phyloP scores from a whole-genome alignment of 92 coral and sea anemone genomes.

The Siderastrea radians region DNA sequence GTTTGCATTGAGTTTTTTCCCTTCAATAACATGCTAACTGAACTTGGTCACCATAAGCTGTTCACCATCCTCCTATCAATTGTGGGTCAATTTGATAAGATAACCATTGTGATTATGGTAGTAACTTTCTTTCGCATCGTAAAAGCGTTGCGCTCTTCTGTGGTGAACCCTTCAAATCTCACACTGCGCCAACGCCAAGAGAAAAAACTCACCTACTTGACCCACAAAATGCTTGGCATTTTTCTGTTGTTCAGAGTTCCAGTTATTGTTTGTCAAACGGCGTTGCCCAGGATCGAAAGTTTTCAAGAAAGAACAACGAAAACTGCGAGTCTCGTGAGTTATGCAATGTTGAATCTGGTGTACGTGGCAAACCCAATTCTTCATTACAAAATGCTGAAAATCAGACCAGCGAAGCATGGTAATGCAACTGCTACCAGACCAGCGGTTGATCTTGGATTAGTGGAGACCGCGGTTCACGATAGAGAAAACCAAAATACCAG shows the following conservation, averaged over 20 bases:
- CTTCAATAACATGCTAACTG: no score
- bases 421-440: no score
- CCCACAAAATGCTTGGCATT: background rate
- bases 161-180: background rate
- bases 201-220: background rate
- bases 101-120: no score
- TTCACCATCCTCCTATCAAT: no score
- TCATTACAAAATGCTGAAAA: background rate
- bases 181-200: background rate
- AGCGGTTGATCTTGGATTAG: no score
- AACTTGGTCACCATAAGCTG: no score
- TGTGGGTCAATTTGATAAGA: no score
- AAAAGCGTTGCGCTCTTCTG: background rate
- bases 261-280: background rate
- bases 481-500: no score
- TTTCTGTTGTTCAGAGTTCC: slow-evolving; percentile 2
- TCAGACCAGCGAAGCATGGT: no score
- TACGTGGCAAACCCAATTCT: background rate
- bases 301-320: background rate
- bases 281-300: background rate
- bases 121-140: no score
- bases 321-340: background rate
- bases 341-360: background rate
- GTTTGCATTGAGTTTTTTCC: no score
- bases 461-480: no score